These are phyloP conservation scores for Phrynocephalus versicolor DNA, from an alignment of 2,113 vertebrate species.

Conservation along the genomic window DNA sequence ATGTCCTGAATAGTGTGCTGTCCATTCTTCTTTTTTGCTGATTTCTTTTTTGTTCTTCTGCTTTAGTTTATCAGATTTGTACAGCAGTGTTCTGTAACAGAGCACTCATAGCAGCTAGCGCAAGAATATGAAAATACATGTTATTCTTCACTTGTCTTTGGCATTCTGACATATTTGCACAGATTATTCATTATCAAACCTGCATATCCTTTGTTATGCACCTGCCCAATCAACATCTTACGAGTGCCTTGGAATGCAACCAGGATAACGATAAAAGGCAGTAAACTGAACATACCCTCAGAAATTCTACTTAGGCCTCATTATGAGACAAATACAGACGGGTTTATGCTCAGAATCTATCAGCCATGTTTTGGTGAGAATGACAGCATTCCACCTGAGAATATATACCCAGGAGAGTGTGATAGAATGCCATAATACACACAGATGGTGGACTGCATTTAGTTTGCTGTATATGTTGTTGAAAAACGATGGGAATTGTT, in stretches of 20 bases:
- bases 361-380: no score
- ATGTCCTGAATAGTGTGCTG: background rate
- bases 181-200: background rate
- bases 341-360: no score
- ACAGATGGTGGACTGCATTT: background rate
- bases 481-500: background rate
- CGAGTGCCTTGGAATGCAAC: background rate
- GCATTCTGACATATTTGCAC: background rate
- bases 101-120: background rate
- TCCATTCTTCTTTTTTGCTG: background rate
- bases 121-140: background rate
- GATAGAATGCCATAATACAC: background rate
- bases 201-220: background rate
- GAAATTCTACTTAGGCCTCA: background rate
- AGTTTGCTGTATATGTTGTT: no score
- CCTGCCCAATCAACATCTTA: background rate
- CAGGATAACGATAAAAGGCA: background rate
- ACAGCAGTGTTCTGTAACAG: background rate
- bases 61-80: background rate
- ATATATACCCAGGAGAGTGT: background rate
- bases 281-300: no score
- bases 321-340: background rate
- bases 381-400: background rate
- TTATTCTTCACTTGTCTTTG: background rate
- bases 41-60: background rate